Evolutionary conservation across 2,113 vertebrate genomes (phyloP), one percentile per base, ranked within the genome.

Genomic region (Polypterus senegalus): DNA sequence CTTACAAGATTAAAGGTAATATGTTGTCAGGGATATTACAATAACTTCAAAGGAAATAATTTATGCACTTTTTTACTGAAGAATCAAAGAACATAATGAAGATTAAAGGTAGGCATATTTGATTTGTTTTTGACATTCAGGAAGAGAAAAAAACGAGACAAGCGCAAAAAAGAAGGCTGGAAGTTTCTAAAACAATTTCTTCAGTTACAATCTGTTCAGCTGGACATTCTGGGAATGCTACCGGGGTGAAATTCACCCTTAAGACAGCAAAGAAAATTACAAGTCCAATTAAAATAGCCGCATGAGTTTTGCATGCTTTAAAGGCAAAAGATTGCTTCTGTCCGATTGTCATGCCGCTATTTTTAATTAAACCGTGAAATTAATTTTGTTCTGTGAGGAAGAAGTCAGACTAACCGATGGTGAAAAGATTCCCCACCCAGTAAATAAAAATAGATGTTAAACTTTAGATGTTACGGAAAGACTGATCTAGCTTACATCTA

Each of bases 1-100:
- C 78, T 79, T 80, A 77, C 83, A 81, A 86, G 83, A 87, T 87
- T 83, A 86, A 87, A 87, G 83, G 82, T 85, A 86, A 82, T 80
- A 85, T 82, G 84, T 86, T 84, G 83, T 84, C 79, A 83, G 84
- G 82, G 83, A 81, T 83, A 83, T 81, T 80, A 80, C 67, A 75
- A 78, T 76, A 66, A 85, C 82, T 86, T 85, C 83, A 86, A 87
- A 87, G 81, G 76, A 74, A 73, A 71, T 86, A 82, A 86, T 84
- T 84, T 83, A 86, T 86, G 83, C 83, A 85, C 81, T 86, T 84
- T 27, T 27, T 83, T 77, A 67, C 60, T 66, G 75, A 73, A 79
- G 82, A 88, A 85, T 88, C 84, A 83, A 87, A 86, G 84, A 76
- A 76, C 74, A 74, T 85, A 84, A 86, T 83, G 79, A 85, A 85